phyloP scores from a whole-genome alignment of 1,140 invertebrate genomes.

The Drosophila parabipectinata region DNA sequence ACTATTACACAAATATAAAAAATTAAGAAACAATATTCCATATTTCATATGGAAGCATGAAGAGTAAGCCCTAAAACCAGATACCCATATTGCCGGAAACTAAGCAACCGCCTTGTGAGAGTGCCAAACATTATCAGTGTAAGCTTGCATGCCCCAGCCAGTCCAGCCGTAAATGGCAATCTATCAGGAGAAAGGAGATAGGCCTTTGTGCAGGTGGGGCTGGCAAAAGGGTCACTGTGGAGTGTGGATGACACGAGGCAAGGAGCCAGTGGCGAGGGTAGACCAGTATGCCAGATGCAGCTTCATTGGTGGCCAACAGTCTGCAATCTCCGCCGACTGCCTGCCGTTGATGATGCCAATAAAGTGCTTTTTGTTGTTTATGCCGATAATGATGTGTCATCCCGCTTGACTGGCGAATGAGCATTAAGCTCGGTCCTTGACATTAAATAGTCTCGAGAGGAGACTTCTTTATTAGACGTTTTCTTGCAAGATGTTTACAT shows the following conservation, averaged over 20 bases:
- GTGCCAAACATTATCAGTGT: slow-evolving; percentile 72
- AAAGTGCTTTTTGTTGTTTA: slow-evolving; percentile 78
- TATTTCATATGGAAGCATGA: too few relatives aligned
- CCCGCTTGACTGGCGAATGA: slow-evolving; percentile 23
- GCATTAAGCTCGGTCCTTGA: slow-evolving; percentile 1
- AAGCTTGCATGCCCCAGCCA: slow-evolving; percentile 48
- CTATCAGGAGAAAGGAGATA: slow-evolving; percentile 40
- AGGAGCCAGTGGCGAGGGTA: neutral
- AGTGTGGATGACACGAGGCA: neutral
- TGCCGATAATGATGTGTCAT: slow-evolving; percentile 76
- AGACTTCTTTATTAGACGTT: slow-evolving; percentile 55
- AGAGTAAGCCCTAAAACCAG: neutral
- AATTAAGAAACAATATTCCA: too few relatives aligned
- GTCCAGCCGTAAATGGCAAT: slow-evolving; percentile 47
- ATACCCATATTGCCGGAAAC: neutral
- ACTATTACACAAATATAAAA: neutral
- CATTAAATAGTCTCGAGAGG: slow-evolving; percentile 31
- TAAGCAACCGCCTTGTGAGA: slow-evolving; percentile 2
- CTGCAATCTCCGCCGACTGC: slow-evolving; percentile 50
- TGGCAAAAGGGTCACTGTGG: slow-evolving; percentile 19
- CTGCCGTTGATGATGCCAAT: slow-evolving; percentile 70
- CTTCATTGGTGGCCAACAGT: slow-evolving; percentile 34
- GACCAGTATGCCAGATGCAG: slow-evolving; percentile 43
- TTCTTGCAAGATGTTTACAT: slow-evolving; percentile 32
- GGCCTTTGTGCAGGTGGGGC: slow-evolving; percentile 37